Conservation (phyloP, 2,888 invertebrate genomes). For the Thalpophila matura region DNA sequence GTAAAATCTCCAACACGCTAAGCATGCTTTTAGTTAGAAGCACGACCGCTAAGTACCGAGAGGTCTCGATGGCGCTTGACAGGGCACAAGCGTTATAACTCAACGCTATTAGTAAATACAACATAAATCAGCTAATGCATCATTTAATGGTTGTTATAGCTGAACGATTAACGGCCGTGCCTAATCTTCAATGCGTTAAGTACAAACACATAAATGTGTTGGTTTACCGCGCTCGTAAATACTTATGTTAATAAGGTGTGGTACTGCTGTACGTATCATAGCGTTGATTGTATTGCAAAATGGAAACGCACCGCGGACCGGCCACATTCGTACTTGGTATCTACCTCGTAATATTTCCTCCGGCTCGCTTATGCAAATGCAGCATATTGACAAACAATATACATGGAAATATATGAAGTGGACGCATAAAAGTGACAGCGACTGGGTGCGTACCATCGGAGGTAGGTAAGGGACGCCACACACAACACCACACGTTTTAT, state of each 20-base stretch:
- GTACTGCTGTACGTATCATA: slow-evolving; percentile 71
- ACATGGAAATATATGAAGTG: slow-evolving; percentile 83
- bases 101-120: slow-evolving; percentile 56
- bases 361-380: slow-evolving; percentile 83
- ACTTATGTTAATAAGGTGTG: slow-evolving; percentile 84
- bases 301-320: slow-evolving; percentile 77
- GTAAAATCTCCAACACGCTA: slow-evolving; percentile 2
- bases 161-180: slow-evolving; percentile 75
- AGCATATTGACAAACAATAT: slow-evolving; percentile 84
- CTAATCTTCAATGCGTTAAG: slow-evolving; percentile 78
- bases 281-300: slow-evolving; percentile 84
- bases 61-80: slow-evolving; percentile 51
- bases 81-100: slow-evolving; percentile 41
- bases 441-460: slow-evolving; percentile 68
- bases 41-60: slow-evolving; percentile 45
- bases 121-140: slow-evolving; percentile 63
- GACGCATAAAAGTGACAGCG: slow-evolving; percentile 80
- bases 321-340: slow-evolving; percentile 73
- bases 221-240: slow-evolving; percentile 85
- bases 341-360: slow-evolving; percentile 79
- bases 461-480: slow-evolving; percentile 39
- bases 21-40: slow-evolving; percentile 32
- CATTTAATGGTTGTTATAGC: slow-evolving; percentile 70
- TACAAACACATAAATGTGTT: slow-evolving; percentile 82
- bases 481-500: slow-evolving; percentile 22